Evolutionary conservation across 2,113 vertebrate genomes (phyloP).

Genomic region (Lanius collurio): DNA sequence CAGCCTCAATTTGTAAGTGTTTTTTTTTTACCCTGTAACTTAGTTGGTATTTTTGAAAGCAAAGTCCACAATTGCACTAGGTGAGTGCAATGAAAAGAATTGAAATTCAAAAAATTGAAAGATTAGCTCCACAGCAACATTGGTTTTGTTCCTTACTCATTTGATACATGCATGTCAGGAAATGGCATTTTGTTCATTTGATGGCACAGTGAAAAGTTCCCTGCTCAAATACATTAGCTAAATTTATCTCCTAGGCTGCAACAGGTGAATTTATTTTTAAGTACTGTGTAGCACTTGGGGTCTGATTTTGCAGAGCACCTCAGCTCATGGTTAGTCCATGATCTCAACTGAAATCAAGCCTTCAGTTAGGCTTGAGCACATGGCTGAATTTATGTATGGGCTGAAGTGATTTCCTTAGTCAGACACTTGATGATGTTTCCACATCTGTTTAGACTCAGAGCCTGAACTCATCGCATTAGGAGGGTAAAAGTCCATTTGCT

Average conservation of each 20-base stretch:
- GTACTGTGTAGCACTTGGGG: neutral
- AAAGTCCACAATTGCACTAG: neutral
- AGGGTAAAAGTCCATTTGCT: conserved; percentile 1
- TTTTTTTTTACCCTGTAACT: neutral
- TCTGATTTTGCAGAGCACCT: neutral
- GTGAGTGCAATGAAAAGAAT: neutral
- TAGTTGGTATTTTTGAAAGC: neutral
- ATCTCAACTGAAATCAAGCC: neutral
- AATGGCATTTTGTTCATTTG: neutral
- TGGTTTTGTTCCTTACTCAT: neutral
- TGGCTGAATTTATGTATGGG: neutral
- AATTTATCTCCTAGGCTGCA: neutral
- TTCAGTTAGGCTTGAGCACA: neutral
- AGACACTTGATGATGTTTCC: neutral
- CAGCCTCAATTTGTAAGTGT: neutral
- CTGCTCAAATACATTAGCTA: neutral
- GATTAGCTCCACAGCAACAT: neutral
- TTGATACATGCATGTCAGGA: neutral
- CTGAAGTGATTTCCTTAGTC: conserved; percentile 2
- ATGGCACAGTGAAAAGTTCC: neutral
- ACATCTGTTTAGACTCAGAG: conserved; percentile 26
- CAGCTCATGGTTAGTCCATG: neutral
- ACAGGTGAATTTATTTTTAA: neutral
- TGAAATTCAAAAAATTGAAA: neutral
- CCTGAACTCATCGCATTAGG: neutral